Base-by-base conservation (phyloP, 2,113 vertebrate species). In the Pseudois nayaur region DNA sequence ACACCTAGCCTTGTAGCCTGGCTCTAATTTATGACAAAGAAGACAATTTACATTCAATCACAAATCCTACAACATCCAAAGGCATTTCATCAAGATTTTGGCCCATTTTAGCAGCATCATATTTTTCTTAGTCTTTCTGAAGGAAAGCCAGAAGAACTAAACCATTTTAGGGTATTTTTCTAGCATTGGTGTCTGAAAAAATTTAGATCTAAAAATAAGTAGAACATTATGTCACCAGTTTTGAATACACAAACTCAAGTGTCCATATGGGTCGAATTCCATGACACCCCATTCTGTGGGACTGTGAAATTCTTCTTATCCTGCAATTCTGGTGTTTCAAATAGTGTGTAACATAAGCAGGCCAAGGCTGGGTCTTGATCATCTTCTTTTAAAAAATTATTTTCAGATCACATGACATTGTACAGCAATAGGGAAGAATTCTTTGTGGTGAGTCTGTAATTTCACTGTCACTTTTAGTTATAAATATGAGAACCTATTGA, bases 91-190 rank as follows among this genome's bases (percentile, higher is more conserved):
- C 93, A 86, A 96, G 59, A 4, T 95, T 76, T 94, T 95, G 96
- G 97, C 54, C 50, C 86, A 52, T 79, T 93, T 83, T 91, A 87
- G 64, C 81, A 82, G 71, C 86, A 71, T 88, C 92, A 86, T 95
- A 97, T 94, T 98, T 98, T 98, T 94, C 91, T 94, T 90, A 97
- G 71, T 93, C 48, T 96, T 96, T 96, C 93, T 96, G 97, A 98
- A 97, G 89, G 67, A 95, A 96, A 96, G 96, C 96, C 97, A 98
- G 93, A 83, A 97, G 96, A 98, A 97, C 96, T 97, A 94, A 94
- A 93, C 91, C 82, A 96, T 94, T 97, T 96, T 85, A 85, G 85
- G 57, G 48, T 94, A 64, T 92, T 98, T 97, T 97, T 95, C 95
- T 94, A 87, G 23, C 89, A 88, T 50, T 81, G 50, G 74, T 85